Conservation (phyloP, 2,888 invertebrate species). For the Dicycla oo region DNA sequence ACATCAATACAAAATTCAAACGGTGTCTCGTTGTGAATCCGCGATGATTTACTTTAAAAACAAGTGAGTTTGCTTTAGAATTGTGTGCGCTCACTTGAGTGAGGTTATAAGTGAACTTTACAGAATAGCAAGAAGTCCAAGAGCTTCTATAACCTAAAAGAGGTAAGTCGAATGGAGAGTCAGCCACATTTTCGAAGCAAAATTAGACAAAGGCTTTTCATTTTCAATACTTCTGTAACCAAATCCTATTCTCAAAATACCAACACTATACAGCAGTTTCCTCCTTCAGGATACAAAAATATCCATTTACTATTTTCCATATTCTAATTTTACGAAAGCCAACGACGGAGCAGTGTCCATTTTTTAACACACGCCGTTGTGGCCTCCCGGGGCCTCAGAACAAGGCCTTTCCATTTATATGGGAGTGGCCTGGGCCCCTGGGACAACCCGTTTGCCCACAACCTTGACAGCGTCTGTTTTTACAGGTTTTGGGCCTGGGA, state of each 20-base stretch:
- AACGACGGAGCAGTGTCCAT: constrained; percentile 57
- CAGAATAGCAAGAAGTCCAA: background rate
- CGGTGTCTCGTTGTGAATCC: too few species aligned
- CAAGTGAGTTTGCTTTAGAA: too few species aligned
- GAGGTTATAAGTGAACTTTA: background rate
- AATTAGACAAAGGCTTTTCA: background rate
- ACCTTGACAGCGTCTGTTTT: constrained; percentile 57
- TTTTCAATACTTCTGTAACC: background rate
- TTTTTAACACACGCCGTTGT: constrained; percentile 55
- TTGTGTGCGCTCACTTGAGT: constrained; percentile 8
- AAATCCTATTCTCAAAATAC: background rate
- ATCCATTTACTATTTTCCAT: constrained; percentile 44
- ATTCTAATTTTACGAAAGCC: constrained; percentile 58
- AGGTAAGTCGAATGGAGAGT: background rate
- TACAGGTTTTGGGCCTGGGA: constrained; percentile 31
- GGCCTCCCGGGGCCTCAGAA: constrained; percentile 49
- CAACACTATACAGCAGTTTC: background rate
- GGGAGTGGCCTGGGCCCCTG: constrained; percentile 54
- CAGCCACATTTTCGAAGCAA: background rate
- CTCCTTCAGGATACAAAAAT: constrained; percentile 11
- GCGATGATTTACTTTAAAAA: too few species aligned
- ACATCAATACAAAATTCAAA: too few species aligned
- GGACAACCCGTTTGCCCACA: constrained; percentile 54
- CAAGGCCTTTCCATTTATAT: constrained; percentile 69
- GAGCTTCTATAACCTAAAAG: background rate